phyloP scores from a whole-genome alignment of 2,113 vertebrate genomes.

The Oryzias melastigma region DNA sequence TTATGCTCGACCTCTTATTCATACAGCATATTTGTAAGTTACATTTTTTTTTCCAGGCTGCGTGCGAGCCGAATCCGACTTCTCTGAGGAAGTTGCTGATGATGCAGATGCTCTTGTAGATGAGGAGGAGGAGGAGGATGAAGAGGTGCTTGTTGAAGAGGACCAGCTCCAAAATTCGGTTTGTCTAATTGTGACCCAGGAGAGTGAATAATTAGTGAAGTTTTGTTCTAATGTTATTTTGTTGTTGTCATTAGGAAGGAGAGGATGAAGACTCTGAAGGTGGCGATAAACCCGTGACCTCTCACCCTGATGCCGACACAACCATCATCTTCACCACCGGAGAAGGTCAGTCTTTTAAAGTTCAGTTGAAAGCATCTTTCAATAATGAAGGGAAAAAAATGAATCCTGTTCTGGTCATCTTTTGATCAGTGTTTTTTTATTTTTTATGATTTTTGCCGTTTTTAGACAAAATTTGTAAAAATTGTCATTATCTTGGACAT shows the following conservation, averaged over 20 bases:
- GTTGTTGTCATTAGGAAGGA: slow-evolving; percentile 48
- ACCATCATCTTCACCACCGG: slow-evolving; percentile 77
- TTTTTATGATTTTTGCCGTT: no score
- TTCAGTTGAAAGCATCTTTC: not conserved
- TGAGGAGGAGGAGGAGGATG: slow-evolving; percentile 77
- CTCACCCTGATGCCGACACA: slow-evolving; percentile 77
- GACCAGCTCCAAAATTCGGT: slow-evolving; percentile 67
- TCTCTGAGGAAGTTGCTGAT: slow-evolving; percentile 54
- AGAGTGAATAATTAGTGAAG: no score
- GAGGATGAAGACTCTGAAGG: slow-evolving; percentile 60
- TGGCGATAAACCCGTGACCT: slow-evolving; percentile 49
- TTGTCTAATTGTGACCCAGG: slow-evolving; percentile 4
- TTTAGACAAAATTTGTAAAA: no score
- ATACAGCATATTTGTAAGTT: not conserved
- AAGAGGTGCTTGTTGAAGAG: slow-evolving; percentile 70
- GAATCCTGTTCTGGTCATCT: no score
- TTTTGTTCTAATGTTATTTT: not conserved
- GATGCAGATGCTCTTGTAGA: slow-evolving; percentile 64
- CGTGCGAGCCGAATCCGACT: slow-evolving; percentile 65
- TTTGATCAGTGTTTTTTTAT: no score
- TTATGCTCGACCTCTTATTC: not conserved
- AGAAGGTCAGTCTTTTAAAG: slow-evolving; percentile 64
- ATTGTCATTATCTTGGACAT: no score
- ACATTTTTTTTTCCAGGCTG: slow-evolving; percentile 40
- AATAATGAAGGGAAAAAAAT: not conserved